These are phyloP conservation scores for Aramus guarauna DNA, from an alignment of 2,113 vertebrate genomes.

Conservation along the genomic window DNA sequence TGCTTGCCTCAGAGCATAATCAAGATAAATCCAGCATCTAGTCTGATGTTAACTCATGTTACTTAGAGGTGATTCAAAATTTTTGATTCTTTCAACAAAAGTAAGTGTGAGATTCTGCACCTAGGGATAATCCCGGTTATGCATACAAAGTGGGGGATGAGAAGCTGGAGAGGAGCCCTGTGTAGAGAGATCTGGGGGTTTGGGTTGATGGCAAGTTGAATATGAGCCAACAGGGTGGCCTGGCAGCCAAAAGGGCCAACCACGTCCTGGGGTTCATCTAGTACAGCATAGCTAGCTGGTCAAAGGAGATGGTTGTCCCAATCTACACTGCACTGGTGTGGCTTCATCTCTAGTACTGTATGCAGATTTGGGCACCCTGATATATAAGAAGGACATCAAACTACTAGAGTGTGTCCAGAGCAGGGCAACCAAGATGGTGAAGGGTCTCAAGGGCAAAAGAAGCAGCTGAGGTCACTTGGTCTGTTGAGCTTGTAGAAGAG, in stretches of 20 bases:
- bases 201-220: background rate
- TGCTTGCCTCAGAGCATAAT: background rate
- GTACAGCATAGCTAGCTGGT: rapidly evolving
- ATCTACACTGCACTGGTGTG: rapidly evolving
- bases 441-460: background rate
- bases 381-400: background rate
- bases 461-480: background rate
- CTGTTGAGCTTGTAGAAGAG: background rate
- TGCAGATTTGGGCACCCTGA: background rate
- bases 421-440: background rate
- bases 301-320: rapidly evolving
- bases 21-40: background rate
- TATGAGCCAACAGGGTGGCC: background rate
- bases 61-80: background rate
- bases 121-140: background rate
- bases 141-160: background rate
- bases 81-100: background rate
- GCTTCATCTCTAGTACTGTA: rapidly evolving
- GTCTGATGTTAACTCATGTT: background rate
- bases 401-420: background rate
- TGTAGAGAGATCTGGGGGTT: background rate
- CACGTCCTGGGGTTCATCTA: rapidly evolving
- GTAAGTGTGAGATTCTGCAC: background rate
- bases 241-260: background rate
- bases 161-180: background rate